Conservation (phyloP, 2,113 vertebrate genomes). For the Lagopus leucura region DNA sequence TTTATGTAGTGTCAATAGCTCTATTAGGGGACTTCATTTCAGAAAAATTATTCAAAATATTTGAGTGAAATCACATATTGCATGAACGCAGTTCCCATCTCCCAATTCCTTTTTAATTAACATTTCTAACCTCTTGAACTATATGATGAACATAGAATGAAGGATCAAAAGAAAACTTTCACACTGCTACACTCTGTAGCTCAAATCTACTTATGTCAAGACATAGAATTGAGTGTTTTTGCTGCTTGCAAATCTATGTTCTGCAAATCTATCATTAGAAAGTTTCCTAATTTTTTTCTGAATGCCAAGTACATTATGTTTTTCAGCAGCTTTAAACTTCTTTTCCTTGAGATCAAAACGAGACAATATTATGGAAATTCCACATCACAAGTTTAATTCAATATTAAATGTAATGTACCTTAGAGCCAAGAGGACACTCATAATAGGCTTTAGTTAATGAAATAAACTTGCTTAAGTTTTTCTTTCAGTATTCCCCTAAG, state of each 20-base stretch:
- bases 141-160: background rate
- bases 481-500: background rate
- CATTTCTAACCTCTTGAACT: background rate
- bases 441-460: slow-evolving; percentile 27
- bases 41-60: background rate
- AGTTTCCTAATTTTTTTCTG: slow-evolving; percentile 23
- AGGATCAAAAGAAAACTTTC: slow-evolving; percentile 1
- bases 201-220: background rate
- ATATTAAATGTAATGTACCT: background rate
- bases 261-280: background rate
- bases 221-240: background rate
- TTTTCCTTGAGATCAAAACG: slow-evolving; percentile 38
- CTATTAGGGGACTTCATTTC: background rate
- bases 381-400: slow-evolving; percentile 22
- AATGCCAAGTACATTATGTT: slow-evolving; percentile 7
- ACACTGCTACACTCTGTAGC: background rate
- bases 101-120: background rate
- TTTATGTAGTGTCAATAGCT: background rate
- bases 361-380: slow-evolving; percentile 9
- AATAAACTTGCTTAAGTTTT: slow-evolving; percentile 21
- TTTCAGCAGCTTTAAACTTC: slow-evolving; percentile 2
- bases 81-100: background rate
- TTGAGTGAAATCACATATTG: background rate
- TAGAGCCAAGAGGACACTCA: background rate
- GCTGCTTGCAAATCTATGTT: too few species aligned